phyloP scores from a whole-genome alignment of 2,888 invertebrate genomes.

The Gryllus longicercus region DNA sequence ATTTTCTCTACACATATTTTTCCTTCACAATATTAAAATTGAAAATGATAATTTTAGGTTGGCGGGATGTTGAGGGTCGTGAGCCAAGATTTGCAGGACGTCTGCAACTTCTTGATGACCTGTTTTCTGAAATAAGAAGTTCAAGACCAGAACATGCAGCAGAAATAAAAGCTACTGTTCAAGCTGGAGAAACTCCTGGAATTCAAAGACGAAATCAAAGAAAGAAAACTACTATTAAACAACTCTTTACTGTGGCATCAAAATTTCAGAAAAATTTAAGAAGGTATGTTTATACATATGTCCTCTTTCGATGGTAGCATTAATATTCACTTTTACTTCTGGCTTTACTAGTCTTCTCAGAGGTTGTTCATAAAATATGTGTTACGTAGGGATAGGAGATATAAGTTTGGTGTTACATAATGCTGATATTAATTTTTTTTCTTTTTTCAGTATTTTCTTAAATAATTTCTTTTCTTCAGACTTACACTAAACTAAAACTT shows the following conservation, averaged over 20 bases:
- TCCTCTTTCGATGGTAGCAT: neutral
- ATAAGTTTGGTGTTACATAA: too few relatives aligned
- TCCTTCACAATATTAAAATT: too few relatives aligned
- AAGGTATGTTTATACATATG: slow-evolving; percentile 54
- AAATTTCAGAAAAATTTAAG: slow-evolving; percentile 93
- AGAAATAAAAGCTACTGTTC: slow-evolving; percentile 49
- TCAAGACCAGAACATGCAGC: slow-evolving; percentile 60
- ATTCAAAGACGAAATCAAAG: slow-evolving; percentile 65
- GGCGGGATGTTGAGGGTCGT: slow-evolving; percentile 77
- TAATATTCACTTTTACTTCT: slow-evolving; percentile 3
- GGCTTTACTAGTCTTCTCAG: too few relatives aligned
- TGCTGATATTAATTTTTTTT: too few relatives aligned
- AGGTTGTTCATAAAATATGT: too few relatives aligned
- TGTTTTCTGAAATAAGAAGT: slow-evolving; percentile 68
- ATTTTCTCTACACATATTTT: too few relatives aligned
- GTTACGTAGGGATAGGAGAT: too few relatives aligned
- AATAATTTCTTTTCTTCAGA: neutral
- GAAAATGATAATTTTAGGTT: slow-evolving; percentile 54
- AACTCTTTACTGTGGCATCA: slow-evolving; percentile 91
- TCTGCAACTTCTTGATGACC: slow-evolving; percentile 67
- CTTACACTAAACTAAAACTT: neutral
- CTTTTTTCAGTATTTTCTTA: too few relatives aligned
- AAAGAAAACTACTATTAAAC: slow-evolving; percentile 86
- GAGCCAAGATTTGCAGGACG: slow-evolving; percentile 66
- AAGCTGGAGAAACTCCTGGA: slow-evolving; percentile 40